Base-by-base conservation (phyloP, 35 echinoderm and acorn worm species). In the Anneissia japonica region DNA sequence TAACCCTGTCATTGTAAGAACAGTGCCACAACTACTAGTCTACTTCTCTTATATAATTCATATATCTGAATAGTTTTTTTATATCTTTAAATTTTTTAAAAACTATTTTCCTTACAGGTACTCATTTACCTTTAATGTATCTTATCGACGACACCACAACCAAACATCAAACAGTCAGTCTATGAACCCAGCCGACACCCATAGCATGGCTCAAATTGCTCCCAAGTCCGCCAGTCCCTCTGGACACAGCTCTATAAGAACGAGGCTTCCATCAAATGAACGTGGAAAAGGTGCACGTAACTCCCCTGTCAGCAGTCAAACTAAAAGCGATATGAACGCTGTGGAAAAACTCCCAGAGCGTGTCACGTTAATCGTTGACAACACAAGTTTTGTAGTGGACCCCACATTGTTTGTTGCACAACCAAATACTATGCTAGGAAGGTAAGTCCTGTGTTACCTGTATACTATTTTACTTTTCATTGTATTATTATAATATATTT, bases 361-460 rank as follows among this genome's bases (percentile, higher is more conserved):
- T 32, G 91, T 97, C 10, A 97, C 95, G 10, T 79, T 97, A 0
- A 97, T 88, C 29, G 95, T 97, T 32, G 95, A 97, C 46, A 85
- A 91, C 46, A 97, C 95, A 30, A 83, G 95, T 77, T 97, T 97
- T 75, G 89, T 97, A 0, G 91, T 93, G 35, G 91, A 97, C 35
- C 95, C 95, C 0, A 82, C 84, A 21, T 32, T 93, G 21, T 97
- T 97, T 80, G 93, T 89, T 37, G 88, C 88, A 81, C 91, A 97
- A 17, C 95, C 95, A 32, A 97, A 97, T 75, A 97, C 95, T 19
- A 97, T 97, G 95, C 72, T 97, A 45, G 95, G 95, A 77, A 97
- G 95, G 95, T 97, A 84, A 89, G 90, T 23, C 30, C 5, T 72
- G 13, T 72, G 13, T 72, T 72, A 16, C 55, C 13, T 72, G n/a